phyloP scores from a whole-genome alignment of 92 coral and sea anemone genomes.

The Paragorgia papillata region DNA sequence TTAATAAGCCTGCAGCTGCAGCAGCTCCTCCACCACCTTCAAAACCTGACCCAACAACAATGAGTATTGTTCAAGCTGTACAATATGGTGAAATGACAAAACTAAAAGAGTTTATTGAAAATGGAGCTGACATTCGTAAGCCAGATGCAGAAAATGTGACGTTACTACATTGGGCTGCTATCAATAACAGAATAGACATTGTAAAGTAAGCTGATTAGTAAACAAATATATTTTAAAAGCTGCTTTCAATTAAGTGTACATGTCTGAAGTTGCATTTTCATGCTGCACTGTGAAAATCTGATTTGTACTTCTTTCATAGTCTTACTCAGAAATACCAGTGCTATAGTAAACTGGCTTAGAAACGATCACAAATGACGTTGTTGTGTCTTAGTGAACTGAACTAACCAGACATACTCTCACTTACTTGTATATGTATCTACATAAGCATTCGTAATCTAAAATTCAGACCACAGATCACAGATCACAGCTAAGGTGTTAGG shows the following conservation, averaged over 20 bases:
- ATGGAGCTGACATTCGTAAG: conserved; percentile 65
- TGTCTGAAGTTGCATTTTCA: background rate
- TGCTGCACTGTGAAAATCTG: conserved; percentile 32
- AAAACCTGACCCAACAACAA: conserved; percentile 80
- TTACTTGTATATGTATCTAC: background rate
- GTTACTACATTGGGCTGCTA: conserved; percentile 92
- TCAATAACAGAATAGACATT: conserved; percentile 84
- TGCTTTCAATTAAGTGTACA: background rate
- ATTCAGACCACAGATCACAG: too few relatives aligned
- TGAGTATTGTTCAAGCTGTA: conserved; percentile 81
- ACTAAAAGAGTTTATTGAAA: conserved; percentile 73
- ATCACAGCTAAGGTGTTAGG: too few relatives aligned
- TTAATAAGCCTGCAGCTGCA: conserved; percentile 27
- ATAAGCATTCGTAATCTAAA: background rate
- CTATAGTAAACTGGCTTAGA: conserved; percentile 11
- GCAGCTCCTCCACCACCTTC: conserved; percentile 50
- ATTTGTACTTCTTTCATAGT: conserved; percentile 12
- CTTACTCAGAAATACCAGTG: conserved; percentile 31
- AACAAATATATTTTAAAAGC: background rate
- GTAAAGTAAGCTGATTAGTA: conserved; percentile 74
- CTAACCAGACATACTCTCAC: too few relatives aligned
- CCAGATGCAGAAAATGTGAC: conserved; percentile 93
- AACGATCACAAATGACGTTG: background rate
- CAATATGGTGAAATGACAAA: conserved; percentile 88
- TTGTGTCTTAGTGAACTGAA: too few relatives aligned